phyloP scores from a whole-genome alignment of 2,113 vertebrate genomes.

The Hippocampus mohnikei region DNA sequence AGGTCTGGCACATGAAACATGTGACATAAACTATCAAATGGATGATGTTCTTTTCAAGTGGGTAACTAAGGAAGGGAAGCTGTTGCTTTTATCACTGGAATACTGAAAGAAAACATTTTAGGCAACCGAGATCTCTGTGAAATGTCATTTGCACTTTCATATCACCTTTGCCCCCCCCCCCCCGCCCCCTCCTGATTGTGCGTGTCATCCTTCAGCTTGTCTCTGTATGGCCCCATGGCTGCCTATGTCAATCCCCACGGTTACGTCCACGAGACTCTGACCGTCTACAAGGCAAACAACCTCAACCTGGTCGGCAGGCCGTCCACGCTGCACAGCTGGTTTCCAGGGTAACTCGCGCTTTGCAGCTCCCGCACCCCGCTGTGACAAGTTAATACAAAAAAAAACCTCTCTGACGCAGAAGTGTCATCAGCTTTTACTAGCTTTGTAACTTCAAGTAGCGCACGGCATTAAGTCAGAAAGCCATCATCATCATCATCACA shows the following conservation, averaged over 20 bases:
- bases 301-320: slow-evolving; percentile 86
- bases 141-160: neutral
- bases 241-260: slow-evolving; percentile 97
- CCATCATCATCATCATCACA: no score
- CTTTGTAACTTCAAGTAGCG: neutral
- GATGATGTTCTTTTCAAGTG: no score
- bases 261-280: slow-evolving; percentile 93
- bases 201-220: slow-evolving; percentile 74
- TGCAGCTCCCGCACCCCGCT: neutral
- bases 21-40: no score
- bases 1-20: no score
- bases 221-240: slow-evolving; percentile 94
- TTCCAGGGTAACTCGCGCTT: slow-evolving; percentile 85
- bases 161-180: neutral
- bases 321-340: slow-evolving; percentile 96
- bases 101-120: neutral
- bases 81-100: neutral
- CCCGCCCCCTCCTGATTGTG: neutral
- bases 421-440: neutral
- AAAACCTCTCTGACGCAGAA: neutral
- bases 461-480: neutral
- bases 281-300: slow-evolving; percentile 91
- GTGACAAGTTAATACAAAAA: neutral
- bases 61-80: no score
- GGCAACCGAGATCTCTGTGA: neutral